phyloP scores from a whole-genome alignment of 2,113 vertebrate species.

The Ornithorhynchus anatinus region DNA sequence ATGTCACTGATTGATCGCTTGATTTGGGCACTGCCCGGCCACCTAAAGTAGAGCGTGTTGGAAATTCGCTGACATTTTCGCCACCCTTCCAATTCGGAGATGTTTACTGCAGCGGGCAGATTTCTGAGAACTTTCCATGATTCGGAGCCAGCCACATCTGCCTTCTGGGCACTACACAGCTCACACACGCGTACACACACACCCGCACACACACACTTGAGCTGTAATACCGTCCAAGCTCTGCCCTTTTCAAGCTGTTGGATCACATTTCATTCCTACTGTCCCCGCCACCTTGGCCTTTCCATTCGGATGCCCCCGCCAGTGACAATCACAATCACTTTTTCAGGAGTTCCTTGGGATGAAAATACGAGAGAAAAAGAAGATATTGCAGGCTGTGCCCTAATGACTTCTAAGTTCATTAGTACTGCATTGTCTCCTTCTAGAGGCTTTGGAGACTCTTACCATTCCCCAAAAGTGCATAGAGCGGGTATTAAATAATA shows the following conservation, averaged over 20 bases:
- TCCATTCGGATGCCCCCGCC: slow-evolving; percentile 17
- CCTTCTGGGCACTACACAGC: background rate
- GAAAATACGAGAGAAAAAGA: slow-evolving; percentile 49
- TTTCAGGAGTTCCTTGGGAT: slow-evolving; percentile 32
- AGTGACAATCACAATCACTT: slow-evolving; percentile 3
- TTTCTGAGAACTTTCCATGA: background rate
- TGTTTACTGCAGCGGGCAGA: background rate
- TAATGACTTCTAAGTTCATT: slow-evolving; percentile 19
- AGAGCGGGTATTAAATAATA: slow-evolving; percentile 15
- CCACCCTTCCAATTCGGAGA: too few relatives aligned
- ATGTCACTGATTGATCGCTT: too few relatives aligned
- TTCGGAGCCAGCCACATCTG: background rate
- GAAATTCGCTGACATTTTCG: too few relatives aligned
- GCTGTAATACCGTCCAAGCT: background rate
- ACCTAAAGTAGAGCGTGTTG: too few relatives aligned
- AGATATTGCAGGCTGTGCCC: slow-evolving; percentile 30
- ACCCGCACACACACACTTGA: background rate
- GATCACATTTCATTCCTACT: background rate
- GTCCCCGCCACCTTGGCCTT: slow-evolving; percentile 13
- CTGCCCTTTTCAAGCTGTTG: background rate
- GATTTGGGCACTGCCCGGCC: too few relatives aligned
- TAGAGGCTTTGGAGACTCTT: slow-evolving; percentile 23
- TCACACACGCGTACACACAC: fast-evolving
- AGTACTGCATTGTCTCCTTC: slow-evolving; percentile 47
- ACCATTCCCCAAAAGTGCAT: slow-evolving; percentile 31